A percentile compares a stretch with the other conserved stretches of the same genome.
Evolutionary conservation across 1,140 invertebrate species (phyloP).

Genomic region (Aporrectodea caliginosa): DNA sequence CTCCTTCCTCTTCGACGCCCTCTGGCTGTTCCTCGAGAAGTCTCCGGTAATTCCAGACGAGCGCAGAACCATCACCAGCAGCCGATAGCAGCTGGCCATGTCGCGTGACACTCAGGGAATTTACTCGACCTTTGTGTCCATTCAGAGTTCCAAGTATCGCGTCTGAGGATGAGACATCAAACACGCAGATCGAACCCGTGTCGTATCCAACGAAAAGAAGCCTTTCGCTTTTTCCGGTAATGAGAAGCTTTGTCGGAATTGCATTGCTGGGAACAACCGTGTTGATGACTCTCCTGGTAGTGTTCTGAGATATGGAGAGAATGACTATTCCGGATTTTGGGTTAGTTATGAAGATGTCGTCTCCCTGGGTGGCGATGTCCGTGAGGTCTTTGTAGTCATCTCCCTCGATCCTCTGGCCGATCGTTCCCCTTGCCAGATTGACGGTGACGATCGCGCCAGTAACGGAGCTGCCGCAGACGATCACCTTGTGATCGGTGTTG

Average conservation of each 20-base stretch:
- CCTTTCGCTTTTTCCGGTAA: not conserved
- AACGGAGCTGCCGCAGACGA: not conserved
- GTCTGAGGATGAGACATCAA: not conserved
- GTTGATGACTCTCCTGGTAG: not conserved
- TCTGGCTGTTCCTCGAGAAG: not conserved
- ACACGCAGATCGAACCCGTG: slow-evolving; percentile 15
- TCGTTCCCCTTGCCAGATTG: slow-evolving; percentile 8
- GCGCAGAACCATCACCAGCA: slow-evolving; percentile 3
- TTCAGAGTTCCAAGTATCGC: slow-evolving; percentile 4
- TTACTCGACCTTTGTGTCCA: slow-evolving; percentile 15
- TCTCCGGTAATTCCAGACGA: slow-evolving; percentile 16
- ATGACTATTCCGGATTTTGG: not conserved
- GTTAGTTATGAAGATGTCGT: slow-evolving; percentile 9
- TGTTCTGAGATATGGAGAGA: not conserved
- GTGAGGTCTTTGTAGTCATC: not conserved
- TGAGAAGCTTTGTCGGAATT: slow-evolving; percentile 9
- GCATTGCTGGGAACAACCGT: not conserved
- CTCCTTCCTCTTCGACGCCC: not conserved
- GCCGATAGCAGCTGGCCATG: slow-evolving; percentile 16
- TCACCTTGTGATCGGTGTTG: not conserved
- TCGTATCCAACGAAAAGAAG: slow-evolving; percentile 26
- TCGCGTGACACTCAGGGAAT: not conserved
- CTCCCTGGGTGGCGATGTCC: slow-evolving; percentile 9
- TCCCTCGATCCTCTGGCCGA: slow-evolving; percentile 9
- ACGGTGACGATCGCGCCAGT: not conserved